Evolutionary conservation across 1,140 invertebrate genomes (phyloP).

Genomic region (Sycophila sp.): DNA sequence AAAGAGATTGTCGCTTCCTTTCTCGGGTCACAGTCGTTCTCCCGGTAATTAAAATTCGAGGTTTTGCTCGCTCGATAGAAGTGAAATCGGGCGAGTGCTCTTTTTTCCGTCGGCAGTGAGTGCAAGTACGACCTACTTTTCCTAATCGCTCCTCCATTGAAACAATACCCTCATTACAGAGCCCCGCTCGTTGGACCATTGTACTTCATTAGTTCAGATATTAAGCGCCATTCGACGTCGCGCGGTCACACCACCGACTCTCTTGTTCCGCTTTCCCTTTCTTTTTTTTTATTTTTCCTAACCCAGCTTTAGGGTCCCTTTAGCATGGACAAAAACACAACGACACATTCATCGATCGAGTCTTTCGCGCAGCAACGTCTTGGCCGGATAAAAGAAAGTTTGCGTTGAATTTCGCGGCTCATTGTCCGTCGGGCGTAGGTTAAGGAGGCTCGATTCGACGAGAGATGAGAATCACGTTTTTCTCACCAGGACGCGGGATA

Average conservation of each 20-base stretch:
- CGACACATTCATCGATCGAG: background rate
- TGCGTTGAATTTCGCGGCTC: background rate
- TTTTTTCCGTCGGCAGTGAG: too few relatives aligned
- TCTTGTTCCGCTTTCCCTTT: background rate
- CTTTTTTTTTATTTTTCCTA: too few relatives aligned
- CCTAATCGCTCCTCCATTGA: constrained; percentile 54
- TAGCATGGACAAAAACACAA: background rate
- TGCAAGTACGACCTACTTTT: constrained; percentile 53
- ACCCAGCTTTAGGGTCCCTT: background rate
- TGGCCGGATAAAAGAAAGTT: too few relatives aligned
- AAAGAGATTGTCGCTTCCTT: background rate
- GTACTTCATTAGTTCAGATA: background rate
- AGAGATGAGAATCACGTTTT: too few relatives aligned
- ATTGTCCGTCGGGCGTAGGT: background rate
- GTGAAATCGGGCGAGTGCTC: too few relatives aligned
- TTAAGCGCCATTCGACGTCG: background rate
- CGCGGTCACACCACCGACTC: too few relatives aligned
- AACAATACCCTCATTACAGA: constrained; percentile 51
- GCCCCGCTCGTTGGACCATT: constrained; percentile 43
- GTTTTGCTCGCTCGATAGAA: background rate
- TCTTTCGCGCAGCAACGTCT: too few relatives aligned
- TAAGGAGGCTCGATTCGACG: too few relatives aligned
- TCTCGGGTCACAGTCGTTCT: too few relatives aligned
- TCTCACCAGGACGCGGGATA: too few relatives aligned
- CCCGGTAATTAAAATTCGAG: background rate